Conservation (phyloP, 2,888 invertebrate species). For the Hemicrepidius hirtus region DNA sequence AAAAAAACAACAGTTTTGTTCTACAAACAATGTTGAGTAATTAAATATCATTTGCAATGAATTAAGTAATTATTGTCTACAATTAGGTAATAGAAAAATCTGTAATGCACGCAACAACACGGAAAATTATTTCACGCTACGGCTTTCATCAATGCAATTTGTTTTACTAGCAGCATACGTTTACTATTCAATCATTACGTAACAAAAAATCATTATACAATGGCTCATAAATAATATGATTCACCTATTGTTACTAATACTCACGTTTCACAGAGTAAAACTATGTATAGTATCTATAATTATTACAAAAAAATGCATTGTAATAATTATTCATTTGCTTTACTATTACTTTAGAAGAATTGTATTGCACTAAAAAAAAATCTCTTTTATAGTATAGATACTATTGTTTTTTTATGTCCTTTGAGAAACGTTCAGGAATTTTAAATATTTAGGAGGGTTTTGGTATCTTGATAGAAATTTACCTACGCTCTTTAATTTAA, state of each 20-base stretch:
- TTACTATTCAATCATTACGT: conserved; percentile 37
- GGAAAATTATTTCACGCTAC: conserved; percentile 39
- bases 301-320: conserved; percentile 27
- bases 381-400: too few species aligned
- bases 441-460: conserved; percentile 21
- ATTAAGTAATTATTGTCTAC: too few species aligned
- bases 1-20: too few species aligned
- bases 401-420: conserved; percentile 16
- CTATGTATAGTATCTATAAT: conserved; percentile 35
- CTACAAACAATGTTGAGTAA: too few species aligned
- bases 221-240: conserved; percentile 44
- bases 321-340: conserved; percentile 24
- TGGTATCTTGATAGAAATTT: not conserved
- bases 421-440: conserved; percentile 33
- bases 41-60: too few species aligned
- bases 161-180: conserved; percentile 35
- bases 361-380: too few species aligned
- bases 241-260: conserved; percentile 42
- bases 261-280: conserved; percentile 27
- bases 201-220: conserved; percentile 31
- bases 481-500: too few species aligned
- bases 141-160: conserved; percentile 37
- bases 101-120: conserved; percentile 16
- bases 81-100: not conserved
- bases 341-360: not conserved